Conservation (phyloP, 2,113 vertebrate species). For the Heterochromis multidens region DNA sequence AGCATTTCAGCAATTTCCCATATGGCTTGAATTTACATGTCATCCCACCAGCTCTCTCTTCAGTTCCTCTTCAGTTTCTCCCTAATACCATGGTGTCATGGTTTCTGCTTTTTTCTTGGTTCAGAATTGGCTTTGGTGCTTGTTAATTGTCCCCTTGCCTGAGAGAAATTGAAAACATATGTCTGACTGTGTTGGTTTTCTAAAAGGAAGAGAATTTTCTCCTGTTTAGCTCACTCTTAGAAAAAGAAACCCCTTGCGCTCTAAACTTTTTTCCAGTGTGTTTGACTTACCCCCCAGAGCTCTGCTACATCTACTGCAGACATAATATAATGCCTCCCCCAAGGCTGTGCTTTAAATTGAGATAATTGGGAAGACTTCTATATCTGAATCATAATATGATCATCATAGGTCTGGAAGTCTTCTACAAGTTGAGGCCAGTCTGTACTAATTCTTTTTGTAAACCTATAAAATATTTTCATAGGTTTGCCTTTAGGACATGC, state of each 20-base stretch:
- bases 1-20: background rate
- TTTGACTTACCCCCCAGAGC: constrained; percentile 44
- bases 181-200: constrained; percentile 40
- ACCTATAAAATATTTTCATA: background rate
- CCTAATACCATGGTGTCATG: constrained; percentile 12
- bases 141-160: constrained; percentile 29
- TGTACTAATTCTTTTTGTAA: background rate
- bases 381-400: background rate
- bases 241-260: constrained; percentile 1
- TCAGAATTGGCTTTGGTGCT: constrained; percentile 37
- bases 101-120: constrained; percentile 12
- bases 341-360: constrained; percentile 18
- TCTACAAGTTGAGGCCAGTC: background rate
- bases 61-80: background rate
- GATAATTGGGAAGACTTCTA: background rate
- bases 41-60: background rate
- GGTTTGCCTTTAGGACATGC: background rate
- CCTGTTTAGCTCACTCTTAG: background rate
- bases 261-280: constrained; percentile 1
- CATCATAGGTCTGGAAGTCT: background rate
- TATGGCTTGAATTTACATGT: background rate
- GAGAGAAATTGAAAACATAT: constrained; percentile 59
- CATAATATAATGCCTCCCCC: constrained; percentile 11
- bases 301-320: constrained; percentile 19
- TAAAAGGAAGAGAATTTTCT: constrained; percentile 32